These are phyloP conservation scores for Malaclemys terrapin DNA, from an alignment of 2,113 vertebrate species.

Conservation along the genomic window DNA sequence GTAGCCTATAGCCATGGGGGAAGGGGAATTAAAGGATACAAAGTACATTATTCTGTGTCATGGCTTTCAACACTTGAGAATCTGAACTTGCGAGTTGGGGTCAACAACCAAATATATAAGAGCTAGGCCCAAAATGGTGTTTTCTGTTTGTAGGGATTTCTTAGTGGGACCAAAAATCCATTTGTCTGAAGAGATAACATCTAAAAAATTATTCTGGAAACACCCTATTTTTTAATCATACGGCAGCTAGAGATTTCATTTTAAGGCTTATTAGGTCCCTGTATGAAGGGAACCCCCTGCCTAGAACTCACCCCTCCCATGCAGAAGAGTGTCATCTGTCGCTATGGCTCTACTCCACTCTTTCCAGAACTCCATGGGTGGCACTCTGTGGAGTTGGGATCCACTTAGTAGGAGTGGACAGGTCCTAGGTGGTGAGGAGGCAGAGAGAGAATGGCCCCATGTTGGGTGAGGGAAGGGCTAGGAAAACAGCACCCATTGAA, in stretches of 20 bases:
- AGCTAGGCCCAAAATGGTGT: not conserved
- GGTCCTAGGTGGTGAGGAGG: not conserved
- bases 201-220: not conserved
- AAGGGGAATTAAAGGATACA: not conserved
- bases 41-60: not conserved
- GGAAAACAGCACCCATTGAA: not conserved
- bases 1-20: not conserved
- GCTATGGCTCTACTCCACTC: not conserved
- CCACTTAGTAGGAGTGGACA: not conserved
- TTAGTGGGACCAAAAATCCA: slow-evolving; percentile 14
- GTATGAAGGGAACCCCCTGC: not conserved
- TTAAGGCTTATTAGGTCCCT: not conserved
- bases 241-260: not conserved
- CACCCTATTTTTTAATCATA: not conserved
- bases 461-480: not conserved
- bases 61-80: not conserved
- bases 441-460: not conserved
- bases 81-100: not conserved
- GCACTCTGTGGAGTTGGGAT: not conserved
- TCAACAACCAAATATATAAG: not conserved
- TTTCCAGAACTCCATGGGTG: not conserved
- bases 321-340: not conserved
- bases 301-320: no score
- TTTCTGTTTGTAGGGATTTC: slow-evolving; percentile 33
- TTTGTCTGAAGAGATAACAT: slow-evolving; percentile 6